Evolutionary conservation across 1,140 invertebrate genomes (phyloP), one percentile per base, ranked within the genome.

Genomic region (silkworm (Bombyx mori)): DNA sequence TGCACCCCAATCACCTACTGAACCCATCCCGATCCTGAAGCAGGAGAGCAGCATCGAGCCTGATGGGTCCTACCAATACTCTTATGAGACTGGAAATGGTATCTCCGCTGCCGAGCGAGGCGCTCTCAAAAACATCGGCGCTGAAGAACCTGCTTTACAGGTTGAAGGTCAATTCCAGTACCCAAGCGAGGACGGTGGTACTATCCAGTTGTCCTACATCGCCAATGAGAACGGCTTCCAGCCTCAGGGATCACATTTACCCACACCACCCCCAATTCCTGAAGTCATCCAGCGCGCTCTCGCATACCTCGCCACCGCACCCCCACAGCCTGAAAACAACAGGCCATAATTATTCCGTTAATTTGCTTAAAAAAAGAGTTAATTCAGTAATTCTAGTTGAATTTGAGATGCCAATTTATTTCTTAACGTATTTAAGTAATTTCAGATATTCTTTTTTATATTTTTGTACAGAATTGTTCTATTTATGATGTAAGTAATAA

Each of bases 11-110:
- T 69, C 71, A 50, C 73, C 72, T 2, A 86, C 79, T 12, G 90
- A 91, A 57, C 89, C 88, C 9, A 90, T 92, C 59, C 90, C 90
- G 45, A 92, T 92, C 59, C 58, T 92, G 12, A 81, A 87, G 45
- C 91, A 92, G 71, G 88, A 90, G 59, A 89, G 90, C 69, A 86
- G 91, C 73, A 89, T 92, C 46, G 91, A 91, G 68, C 90, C 89
- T 42, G 92, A 93, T 74, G 92, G 92, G 57, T 91, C 91, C 6
- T 93, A 92, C 80, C 90, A 90, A 69, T 93, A 84, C 69, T 86
- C 83, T 42, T 92, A 86, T 70, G 89, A 91, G 65, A 91, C 89
- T 42, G 90, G 73, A 0, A 91, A 92, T 68, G 91, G 91, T 26
- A 92, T 91, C 48, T 52, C 61, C 0, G 87, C 87, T 8, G 63